Evolutionary conservation across 2,113 vertebrate genomes (phyloP).

Genomic region (Anas platyrhynchos): DNA sequence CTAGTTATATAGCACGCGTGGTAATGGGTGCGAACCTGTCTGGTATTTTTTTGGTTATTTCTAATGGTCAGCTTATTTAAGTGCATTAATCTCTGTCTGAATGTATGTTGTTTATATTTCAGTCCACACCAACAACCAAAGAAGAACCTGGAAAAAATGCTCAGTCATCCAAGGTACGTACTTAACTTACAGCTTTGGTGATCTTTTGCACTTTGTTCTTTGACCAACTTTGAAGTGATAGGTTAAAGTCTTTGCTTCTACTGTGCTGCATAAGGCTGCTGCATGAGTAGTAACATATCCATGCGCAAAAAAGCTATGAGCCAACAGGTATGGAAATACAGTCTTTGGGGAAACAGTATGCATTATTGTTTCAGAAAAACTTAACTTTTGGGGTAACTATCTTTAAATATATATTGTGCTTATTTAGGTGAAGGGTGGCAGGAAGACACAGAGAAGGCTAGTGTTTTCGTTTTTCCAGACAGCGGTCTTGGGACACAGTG

Average conservation of each 20-base stretch:
- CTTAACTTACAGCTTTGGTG: neutral
- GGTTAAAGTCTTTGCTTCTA: neutral
- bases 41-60: no score
- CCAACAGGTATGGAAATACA: neutral
- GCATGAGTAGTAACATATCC: no score
- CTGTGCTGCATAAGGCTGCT: neutral
- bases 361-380: neutral
- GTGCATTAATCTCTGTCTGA: neutral
- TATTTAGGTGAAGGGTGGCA: neutral
- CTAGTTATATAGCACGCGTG: neutral
- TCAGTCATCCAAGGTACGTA: constrained; percentile 57
- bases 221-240: neutral
- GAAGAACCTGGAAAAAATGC: constrained; percentile 56
- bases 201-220: neutral
- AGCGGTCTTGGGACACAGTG: neutral
- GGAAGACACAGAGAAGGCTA: neutral
- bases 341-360: no score
- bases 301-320: no score
- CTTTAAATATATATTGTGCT: neutral
- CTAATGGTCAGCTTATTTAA: no score
- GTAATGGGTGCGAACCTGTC: neutral
- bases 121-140: neutral
- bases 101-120: neutral
- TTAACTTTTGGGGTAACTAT: neutral
- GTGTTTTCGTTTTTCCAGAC: neutral